Conservation (phyloP, 2,113 vertebrate genomes). For the Panthera leo region DNA sequence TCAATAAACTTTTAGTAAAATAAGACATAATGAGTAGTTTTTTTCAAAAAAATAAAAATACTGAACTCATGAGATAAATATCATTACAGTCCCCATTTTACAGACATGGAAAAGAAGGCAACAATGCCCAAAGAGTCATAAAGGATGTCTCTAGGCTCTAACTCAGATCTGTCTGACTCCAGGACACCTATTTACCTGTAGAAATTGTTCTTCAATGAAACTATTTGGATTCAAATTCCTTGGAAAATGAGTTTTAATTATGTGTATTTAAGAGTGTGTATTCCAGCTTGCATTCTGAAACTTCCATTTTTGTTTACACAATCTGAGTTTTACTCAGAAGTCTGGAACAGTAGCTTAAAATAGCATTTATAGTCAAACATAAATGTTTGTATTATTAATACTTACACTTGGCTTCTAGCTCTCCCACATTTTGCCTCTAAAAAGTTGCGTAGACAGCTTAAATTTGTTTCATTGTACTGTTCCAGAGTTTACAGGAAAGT, state of each 20-base stretch:
- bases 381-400: background rate
- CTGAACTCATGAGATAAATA: background rate
- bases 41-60: background rate
- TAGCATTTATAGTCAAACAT: background rate
- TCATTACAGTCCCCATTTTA: background rate
- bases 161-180: background rate
- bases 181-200: background rate
- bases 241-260: background rate
- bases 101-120: background rate
- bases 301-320: background rate
- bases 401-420: background rate
- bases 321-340: background rate
- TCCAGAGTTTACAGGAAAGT: background rate
- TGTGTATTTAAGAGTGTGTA: background rate
- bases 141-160: background rate
- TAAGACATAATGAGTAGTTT: background rate
- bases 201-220: background rate
- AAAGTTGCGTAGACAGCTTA: background rate
- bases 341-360: background rate
- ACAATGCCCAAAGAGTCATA: background rate
- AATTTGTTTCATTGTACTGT: background rate
- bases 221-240: background rate
- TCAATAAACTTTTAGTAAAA: background rate
- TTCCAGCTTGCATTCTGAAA: background rate
- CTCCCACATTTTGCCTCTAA: background rate